phyloP scores from a whole-genome alignment of 2,888 invertebrate species.

The Calliphora vomitoria region DNA sequence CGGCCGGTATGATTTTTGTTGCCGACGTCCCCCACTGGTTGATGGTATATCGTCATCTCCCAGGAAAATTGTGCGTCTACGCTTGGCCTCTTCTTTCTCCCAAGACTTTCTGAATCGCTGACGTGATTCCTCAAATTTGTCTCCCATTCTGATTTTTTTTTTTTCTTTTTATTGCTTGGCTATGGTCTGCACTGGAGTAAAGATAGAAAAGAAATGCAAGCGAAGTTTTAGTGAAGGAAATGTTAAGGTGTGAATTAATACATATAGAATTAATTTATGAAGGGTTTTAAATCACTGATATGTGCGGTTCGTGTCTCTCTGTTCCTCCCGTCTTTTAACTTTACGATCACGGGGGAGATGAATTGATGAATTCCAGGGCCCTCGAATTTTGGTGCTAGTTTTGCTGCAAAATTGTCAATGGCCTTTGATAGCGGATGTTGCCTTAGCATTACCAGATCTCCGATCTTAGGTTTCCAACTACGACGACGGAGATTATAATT shows the following conservation, averaged over 20 bases:
- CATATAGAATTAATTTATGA: background rate
- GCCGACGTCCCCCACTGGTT: background rate
- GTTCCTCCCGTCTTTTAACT: background rate
- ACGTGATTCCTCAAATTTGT: background rate
- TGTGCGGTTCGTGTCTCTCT: background rate
- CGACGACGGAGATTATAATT: background rate
- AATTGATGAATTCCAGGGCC: background rate
- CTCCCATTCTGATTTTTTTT: background rate
- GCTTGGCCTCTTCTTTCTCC: background rate
- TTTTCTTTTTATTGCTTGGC: too few species aligned
- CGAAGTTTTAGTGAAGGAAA: too few species aligned
- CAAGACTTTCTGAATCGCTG: background rate
- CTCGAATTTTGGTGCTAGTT: background rate
- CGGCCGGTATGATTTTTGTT: background rate
- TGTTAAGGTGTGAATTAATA: too few species aligned
- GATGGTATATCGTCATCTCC: background rate
- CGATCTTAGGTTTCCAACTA: too few species aligned
- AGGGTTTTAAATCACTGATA: background rate
- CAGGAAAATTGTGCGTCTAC: background rate
- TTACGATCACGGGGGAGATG: background rate
- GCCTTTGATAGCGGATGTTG: too few species aligned
- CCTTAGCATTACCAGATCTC: too few species aligned
- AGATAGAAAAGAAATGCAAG: too few species aligned
- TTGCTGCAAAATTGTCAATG: too few species aligned
- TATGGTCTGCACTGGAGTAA: too few species aligned